Base-by-base conservation (phyloP, 2,113 vertebrate species). In the Pelusios castaneus region DNA sequence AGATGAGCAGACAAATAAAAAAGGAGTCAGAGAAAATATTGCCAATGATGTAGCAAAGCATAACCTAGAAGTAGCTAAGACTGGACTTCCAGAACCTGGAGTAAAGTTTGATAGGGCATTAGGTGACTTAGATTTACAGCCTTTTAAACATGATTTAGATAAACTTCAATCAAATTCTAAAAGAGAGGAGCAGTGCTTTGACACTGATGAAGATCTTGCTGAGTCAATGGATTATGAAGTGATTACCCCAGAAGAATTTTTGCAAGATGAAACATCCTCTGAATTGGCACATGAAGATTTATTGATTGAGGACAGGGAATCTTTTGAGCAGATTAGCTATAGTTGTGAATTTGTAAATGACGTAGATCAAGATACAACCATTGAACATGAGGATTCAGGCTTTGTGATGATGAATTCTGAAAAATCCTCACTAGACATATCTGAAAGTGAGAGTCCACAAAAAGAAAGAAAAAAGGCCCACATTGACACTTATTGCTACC, bases 401-500 rank as follows among this genome's bases (percentile, higher is more conserved):
- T 98, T 98, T 97, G 98, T 99, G 76, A 97, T 98, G 85, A 97
- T 98, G 78, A 98, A 98, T 90, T 97, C 97, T 77, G 98, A 98
- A 88, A 98, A 96, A 45, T 84, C 89, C 78, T 75, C 73, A 49
- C 81, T 91, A 84, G 93, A 94, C 56, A 12, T 97, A 87, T 93
- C 96, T 82, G 97, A 99, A 29, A 86, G 96, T n/a, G 97, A 95
- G 54, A 97, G 97, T 86, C 96, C 98, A 70, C 97, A 97, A 52
- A 97, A 95, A 93, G 98, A 99, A 91, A 82, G 51, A 5, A 98
- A 98, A 95, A 98, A 98, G 89, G 80, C 96, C 21, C 98, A 98
- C 85, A 95, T 98, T 95, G 98, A 99, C 94, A 98, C 98, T 52
- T 99, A 99, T 47, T 99, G 99, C 95, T 96, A 98, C 58, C 97